These are phyloP conservation scores for Epinotia nisella DNA, from an alignment of 2,888 invertebrate species.

Conservation along the genomic window DNA sequence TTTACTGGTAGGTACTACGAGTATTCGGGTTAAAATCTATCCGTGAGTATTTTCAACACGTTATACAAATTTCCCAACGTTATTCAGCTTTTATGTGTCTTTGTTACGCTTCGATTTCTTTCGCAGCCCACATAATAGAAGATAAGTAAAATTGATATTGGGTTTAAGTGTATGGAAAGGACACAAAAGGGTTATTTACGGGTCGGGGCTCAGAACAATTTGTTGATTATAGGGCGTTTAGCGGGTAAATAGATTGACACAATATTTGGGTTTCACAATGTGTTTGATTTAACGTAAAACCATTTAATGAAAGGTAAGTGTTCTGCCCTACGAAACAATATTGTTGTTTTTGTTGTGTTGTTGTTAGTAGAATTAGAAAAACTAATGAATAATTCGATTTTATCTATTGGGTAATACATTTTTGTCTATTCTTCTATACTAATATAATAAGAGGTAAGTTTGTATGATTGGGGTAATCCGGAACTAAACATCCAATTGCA, in stretches of 20 bases:
- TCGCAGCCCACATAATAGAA: constrained; percentile 2
- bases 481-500: no score
- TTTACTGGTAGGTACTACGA: no score
- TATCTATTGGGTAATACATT: no score
- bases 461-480: no score
- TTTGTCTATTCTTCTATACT: no score
- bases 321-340: no score
- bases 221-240: constrained; percentile 1
- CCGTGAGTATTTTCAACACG: background rate
- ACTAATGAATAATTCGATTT: no score
- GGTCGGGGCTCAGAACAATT: constrained; percentile 18
- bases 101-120: constrained; percentile 13
- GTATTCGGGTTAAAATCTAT: no score
- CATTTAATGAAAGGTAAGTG: no score
- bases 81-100: constrained; percentile 2
- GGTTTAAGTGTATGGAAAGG: constrained; percentile 9
- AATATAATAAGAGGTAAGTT: no score
- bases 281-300: background rate
- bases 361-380: no score
- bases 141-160: constrained; percentile 33
- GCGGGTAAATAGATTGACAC: constrained; percentile 13
- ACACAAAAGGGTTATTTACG: constrained; percentile 28
- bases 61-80: background rate
- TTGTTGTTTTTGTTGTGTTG: no score
- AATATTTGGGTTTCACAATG: constrained; percentile 10